These are phyloP conservation scores for Poeciliopsis occidentalis DNA, from an alignment of 2,113 vertebrate genomes.

Conservation along the genomic window DNA sequence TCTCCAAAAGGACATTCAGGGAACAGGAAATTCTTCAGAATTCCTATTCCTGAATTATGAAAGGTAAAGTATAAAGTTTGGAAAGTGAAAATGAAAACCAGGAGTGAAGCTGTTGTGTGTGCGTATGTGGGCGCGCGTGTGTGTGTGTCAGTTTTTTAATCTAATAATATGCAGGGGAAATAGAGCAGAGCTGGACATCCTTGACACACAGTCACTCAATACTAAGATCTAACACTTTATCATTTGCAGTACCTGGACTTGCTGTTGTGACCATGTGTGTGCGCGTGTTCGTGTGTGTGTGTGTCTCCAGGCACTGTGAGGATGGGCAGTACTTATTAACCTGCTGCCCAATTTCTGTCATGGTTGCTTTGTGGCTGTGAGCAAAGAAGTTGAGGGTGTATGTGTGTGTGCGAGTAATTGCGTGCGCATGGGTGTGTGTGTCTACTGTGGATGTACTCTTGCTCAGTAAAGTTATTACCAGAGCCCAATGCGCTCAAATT, in stretches of 20 bases:
- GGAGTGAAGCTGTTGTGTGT: neutral
- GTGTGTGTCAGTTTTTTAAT: conserved; percentile 47
- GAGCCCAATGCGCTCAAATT: conserved; percentile 30
- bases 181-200: conserved; percentile 65
- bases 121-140: neutral
- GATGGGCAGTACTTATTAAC: conserved; percentile 75
- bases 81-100: conserved; percentile 14
- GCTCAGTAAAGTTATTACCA: conserved; percentile 53
- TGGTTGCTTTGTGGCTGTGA: conserved; percentile 66
- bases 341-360: conserved; percentile 75
- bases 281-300: conserved; percentile 29
- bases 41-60: neutral
- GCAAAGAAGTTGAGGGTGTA: conserved; percentile 38
- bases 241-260: conserved; percentile 63
- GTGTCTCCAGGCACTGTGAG: conserved; percentile 59
- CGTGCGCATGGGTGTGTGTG: conserved; percentile 28
- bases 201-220: conserved; percentile 67
- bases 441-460: conserved; percentile 20
- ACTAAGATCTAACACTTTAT: conserved; percentile 69
- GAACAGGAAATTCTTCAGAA: conserved; percentile 4
- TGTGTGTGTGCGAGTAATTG: conserved; percentile 13
- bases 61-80: conserved; percentile 5
- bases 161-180: conserved; percentile 62
- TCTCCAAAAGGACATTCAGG: conserved; percentile 3
- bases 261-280: conserved; percentile 36